Percentiles rank a stretch among this genome's conserved stretches.
These are phyloP conservation scores for Rhimphoctona megacephalus DNA, from an alignment of 2,888 invertebrate genomes.

Conservation along the genomic window DNA sequence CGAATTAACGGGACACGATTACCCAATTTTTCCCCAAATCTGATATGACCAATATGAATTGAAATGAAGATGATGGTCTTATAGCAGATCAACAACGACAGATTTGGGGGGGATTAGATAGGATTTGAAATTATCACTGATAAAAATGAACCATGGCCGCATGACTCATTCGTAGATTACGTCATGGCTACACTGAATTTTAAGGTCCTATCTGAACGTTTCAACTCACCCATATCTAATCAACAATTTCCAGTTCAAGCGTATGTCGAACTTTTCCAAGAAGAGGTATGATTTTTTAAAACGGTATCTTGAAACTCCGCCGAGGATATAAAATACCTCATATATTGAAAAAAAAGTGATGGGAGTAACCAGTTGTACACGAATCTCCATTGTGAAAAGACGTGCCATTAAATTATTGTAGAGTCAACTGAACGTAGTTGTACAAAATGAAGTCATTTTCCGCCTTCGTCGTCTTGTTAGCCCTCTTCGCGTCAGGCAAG, in stretches of 20 bases:
- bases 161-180: slow-evolving; percentile 1
- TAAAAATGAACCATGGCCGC: slow-evolving; percentile 1
- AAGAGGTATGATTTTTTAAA: neutral
- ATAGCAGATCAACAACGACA: neutral
- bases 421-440: neutral
- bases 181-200: neutral
- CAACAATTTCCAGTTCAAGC: slow-evolving; percentile 6
- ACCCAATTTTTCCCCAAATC: neutral
- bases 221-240: slow-evolving; percentile 19
- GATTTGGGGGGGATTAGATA: slow-evolving; percentile 12
- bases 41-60: neutral
- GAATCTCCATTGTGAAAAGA: slow-evolving; percentile 23
- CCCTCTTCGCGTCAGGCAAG: slow-evolving; percentile 36
- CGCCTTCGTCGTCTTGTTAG: neutral
- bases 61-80: neutral
- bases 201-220: neutral
- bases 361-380: slow-evolving; percentile 12
- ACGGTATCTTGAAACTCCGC: neutral
- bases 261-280: neutral
- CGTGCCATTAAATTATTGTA: neutral
- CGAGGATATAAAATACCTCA: slow-evolving; percentile 20
- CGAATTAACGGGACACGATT: neutral
- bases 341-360: neutral
- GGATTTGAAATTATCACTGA: neutral
- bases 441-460: slow-evolving; percentile 30